Conservation (phyloP, 2,797 vertebrate genomes). For the Xerus rutilus region DNA sequence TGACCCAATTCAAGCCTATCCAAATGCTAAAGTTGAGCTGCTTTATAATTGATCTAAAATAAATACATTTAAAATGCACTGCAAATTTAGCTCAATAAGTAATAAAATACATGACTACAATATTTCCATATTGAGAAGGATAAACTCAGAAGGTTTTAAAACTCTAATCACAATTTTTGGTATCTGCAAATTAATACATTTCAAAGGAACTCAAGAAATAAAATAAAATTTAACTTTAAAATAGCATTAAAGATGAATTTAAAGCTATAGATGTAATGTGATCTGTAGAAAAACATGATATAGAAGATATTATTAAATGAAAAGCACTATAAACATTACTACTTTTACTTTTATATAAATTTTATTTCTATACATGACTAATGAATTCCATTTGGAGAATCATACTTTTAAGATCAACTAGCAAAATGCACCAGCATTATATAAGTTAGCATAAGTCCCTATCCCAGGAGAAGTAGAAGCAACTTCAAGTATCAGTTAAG, state of each 20-base stretch:
- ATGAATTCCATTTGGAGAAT: conserved; percentile 35
- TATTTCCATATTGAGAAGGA: neutral
- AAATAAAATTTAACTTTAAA: conserved; percentile 31
- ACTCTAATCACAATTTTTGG: neutral
- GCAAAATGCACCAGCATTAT: conserved; percentile 16
- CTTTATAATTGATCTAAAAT: neutral
- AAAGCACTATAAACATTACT: conserved; percentile 1
- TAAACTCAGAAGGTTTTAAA: neutral
- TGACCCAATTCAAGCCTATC: neutral
- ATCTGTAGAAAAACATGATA: neutral
- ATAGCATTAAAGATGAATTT: neutral
- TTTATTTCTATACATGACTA: neutral
- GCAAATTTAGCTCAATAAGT: neutral
- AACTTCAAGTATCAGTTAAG: conserved; percentile 16
- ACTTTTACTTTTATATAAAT: conserved; percentile 23
- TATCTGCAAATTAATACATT: neutral
- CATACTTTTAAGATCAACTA: conserved; percentile 51
- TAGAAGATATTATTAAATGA: conserved; percentile 40
- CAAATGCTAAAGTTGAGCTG: neutral
- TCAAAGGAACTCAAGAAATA: neutral
- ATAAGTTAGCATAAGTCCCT: neutral
- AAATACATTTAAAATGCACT: conserved; percentile 35
- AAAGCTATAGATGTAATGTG: neutral
- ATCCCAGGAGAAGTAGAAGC: neutral
- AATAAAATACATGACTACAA: neutral